Conservation (phyloP, 2,113 vertebrate genomes). For the Notothenia rossii region DNA sequence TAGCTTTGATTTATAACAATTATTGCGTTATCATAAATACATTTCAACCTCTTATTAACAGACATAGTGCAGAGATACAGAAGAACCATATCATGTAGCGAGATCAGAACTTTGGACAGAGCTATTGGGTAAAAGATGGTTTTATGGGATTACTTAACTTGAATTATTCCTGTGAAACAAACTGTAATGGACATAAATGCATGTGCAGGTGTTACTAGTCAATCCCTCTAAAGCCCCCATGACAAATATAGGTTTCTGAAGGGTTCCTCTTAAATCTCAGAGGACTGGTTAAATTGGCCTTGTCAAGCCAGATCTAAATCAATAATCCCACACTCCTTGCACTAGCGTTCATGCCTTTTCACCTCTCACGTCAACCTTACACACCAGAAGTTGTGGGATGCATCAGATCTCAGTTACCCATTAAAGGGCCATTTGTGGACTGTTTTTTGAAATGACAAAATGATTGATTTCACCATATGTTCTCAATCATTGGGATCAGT, state of each 20-base stretch:
- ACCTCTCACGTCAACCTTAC: not conserved
- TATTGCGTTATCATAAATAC: not conserved
- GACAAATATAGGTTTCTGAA: slow-evolving; percentile 39
- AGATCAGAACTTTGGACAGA: not conserved
- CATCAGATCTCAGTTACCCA: slow-evolving; percentile 6
- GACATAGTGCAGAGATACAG: not conserved
- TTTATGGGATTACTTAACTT: not conserved
- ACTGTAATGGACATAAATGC: not conserved
- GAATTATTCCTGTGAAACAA: slow-evolving; percentile 1
- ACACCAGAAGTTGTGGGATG: slow-evolving; percentile 2
- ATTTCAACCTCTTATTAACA: not conserved
- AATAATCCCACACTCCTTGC: slow-evolving; percentile 38
- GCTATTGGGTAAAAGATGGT: not conserved
- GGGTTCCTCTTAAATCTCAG: slow-evolving; percentile 34
- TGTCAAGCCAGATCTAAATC: slow-evolving; percentile 53
- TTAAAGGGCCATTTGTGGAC: not conserved
- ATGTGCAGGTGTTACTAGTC: not conserved
- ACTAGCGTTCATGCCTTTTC: not conserved
- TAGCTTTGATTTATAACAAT: not conserved
- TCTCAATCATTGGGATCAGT: slow-evolving; percentile 43
- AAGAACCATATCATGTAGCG: not conserved
- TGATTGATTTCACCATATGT: slow-evolving; percentile 56
- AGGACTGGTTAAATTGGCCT: slow-evolving; percentile 48
- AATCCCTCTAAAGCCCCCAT: not conserved
- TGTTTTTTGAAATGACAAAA: slow-evolving; percentile 47